phyloP scores from a whole-genome alignment of 2,797 vertebrate species.

The Lepidocolaptes lacrymiger region DNA sequence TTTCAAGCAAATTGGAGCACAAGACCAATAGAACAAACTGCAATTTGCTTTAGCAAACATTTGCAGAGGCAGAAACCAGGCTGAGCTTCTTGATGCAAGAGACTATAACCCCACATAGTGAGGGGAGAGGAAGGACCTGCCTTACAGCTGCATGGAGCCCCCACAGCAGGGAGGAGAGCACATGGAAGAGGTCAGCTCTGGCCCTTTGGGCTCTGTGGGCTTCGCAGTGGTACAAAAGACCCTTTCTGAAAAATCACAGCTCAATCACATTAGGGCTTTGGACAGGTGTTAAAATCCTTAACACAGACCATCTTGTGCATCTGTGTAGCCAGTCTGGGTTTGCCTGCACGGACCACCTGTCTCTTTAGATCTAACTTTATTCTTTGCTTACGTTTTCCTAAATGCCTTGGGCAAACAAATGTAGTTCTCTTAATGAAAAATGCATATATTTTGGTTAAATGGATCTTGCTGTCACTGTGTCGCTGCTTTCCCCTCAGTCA shows the following conservation, averaged over 20 bases:
- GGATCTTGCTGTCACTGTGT: neutral
- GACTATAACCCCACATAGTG: fast-evolving
- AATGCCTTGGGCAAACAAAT: neutral
- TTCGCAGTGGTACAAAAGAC: neutral
- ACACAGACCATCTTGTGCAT: neutral
- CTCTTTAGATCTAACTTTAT: neutral
- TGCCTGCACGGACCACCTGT: neutral
- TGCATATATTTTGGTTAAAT: conserved; percentile 56
- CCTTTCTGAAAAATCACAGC: neutral
- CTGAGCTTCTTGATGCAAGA: neutral
- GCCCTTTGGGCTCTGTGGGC: neutral
- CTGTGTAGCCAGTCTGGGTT: neutral
- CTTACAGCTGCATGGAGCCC: neutral
- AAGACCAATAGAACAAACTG: neutral
- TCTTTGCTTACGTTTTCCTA: conserved; percentile 25
- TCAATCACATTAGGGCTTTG: neutral
- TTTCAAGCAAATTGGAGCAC: neutral
- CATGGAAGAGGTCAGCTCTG: neutral
- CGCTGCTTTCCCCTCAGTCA: conserved; percentile 19
- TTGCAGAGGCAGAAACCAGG: neutral
- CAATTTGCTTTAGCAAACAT: conserved; percentile 17
- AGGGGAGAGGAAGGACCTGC: neutral
- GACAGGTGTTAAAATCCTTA: conserved; percentile 12
- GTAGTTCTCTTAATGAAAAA: conserved; percentile 16
- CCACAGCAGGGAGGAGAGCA: fast-evolving